Evolutionary conservation across 2,797 vertebrate genomes (phyloP).

Genomic region (Mico argentatus): DNA sequence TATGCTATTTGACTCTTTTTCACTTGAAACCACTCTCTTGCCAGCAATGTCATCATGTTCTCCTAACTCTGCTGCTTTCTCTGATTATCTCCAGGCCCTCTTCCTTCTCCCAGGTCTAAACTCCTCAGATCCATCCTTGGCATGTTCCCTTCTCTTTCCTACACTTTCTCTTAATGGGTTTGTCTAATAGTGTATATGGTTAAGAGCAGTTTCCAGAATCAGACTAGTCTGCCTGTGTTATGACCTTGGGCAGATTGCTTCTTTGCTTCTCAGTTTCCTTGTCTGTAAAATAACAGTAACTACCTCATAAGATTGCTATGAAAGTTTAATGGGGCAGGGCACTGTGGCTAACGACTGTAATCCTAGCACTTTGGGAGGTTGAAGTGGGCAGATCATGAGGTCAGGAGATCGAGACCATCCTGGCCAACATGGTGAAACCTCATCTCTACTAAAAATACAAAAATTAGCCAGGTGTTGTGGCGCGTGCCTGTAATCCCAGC

Average conservation of each 20-base stretch:
- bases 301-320: background rate
- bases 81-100: background rate
- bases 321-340: background rate
- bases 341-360: too few species aligned
- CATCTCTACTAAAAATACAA: too few species aligned
- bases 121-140: background rate
- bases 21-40: background rate
- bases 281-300: conserved; percentile 18
- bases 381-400: too few species aligned
- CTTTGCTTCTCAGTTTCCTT: conserved; percentile 28
- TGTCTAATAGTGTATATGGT: background rate
- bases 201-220: background rate
- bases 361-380: too few species aligned
- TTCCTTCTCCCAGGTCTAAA: background rate
- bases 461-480: too few species aligned
- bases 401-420: too few species aligned
- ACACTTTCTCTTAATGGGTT: background rate
- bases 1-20: background rate
- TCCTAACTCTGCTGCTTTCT: conserved; percentile 22
- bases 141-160: background rate
- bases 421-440: too few species aligned
- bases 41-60: background rate
- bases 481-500: too few species aligned
- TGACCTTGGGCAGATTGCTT: background rate
- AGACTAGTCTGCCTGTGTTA: background rate